Evolutionary conservation across 2,888 invertebrate genomes (phyloP), one percentile per base, ranked within the genome.

Genomic region (Drosophila pseudotakahashii): DNA sequence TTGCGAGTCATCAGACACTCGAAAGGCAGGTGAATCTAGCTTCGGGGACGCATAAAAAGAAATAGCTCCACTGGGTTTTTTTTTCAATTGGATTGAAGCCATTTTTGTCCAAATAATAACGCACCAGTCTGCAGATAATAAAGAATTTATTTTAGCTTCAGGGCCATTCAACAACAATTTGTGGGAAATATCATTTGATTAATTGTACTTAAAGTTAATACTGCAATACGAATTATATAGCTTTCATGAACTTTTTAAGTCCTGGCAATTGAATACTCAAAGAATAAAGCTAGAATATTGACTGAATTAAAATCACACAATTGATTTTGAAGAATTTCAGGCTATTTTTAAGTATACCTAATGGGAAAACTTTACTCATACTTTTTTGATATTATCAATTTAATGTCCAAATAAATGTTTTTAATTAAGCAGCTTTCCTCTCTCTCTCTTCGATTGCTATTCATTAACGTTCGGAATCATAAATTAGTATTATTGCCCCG

Each of bases 31-130:
- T 53, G 50, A 74, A 77, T 83, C 52, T 53, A 59, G 50, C 86
- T 79, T 79, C 14, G 3, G 80, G 88, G 88, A 68, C 57, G n/a
- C 64, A 67, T 79, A 63, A 64, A 85, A 58, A 26, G 26, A 30
- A 51, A 41, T 23, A 37, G 16, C 53, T 42, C 54, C 50, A 59
- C 54, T 42, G 50, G 55, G 73, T 59, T 34, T 5, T 70, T 55
- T 52, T 68, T 68, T 81, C 52, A 60, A 42, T 54, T 54, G 36
- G 70, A 48, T 62, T 23, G 57, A 41, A 13, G 45, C 50, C 44
- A 48, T 54, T 71, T 58, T 60, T 11, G 37, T 19, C 7, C 3
- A 19, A 19, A 26, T 13, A 61, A 61, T 37, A 11, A 23, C 5
- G 34, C 30, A 41, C n/a, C 9, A 36, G 30, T 30, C 32, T 13